Evolutionary conservation across 2,797 vertebrate genomes (phyloP).

Genomic region (Chromis chromis): DNA sequence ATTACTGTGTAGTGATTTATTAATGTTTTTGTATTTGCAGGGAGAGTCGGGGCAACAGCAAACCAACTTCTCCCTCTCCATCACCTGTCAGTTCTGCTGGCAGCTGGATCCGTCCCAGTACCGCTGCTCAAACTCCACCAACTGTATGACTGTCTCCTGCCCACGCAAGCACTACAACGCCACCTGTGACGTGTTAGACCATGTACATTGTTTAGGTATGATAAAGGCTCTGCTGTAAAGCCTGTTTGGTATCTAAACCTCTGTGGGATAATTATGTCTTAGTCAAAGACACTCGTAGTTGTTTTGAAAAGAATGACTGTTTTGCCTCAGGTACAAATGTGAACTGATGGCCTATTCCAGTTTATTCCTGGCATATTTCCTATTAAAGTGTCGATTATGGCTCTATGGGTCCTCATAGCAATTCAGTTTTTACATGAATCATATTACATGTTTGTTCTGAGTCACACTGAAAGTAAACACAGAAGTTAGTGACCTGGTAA

Average conservation of each 20-base stretch:
- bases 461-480: too few relatives aligned
- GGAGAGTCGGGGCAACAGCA: constrained; percentile 83
- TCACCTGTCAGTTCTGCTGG: constrained; percentile 97
- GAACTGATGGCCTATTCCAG: background rate
- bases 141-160: constrained; percentile 95
- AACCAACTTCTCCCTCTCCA: constrained; percentile 87
- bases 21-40: constrained; percentile 70
- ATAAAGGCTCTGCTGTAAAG: background rate
- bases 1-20: background rate
- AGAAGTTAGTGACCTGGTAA: too few relatives aligned
- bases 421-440: background rate
- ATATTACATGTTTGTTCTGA: background rate
- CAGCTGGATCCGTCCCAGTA: constrained; percentile 93
- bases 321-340: background rate
- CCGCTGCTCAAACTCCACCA: constrained; percentile 89
- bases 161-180: constrained; percentile 90
- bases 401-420: too few relatives aligned
- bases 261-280: background rate
- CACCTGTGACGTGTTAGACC: constrained; percentile 91
- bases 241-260: background rate
- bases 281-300: background rate
- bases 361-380: background rate
- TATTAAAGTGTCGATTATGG: background rate
- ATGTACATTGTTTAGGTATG: constrained; percentile 94
- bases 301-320: background rate